Base-by-base conservation (phyloP, 2,888 invertebrate genomes). In the Xanthorhoe spadicearia region DNA sequence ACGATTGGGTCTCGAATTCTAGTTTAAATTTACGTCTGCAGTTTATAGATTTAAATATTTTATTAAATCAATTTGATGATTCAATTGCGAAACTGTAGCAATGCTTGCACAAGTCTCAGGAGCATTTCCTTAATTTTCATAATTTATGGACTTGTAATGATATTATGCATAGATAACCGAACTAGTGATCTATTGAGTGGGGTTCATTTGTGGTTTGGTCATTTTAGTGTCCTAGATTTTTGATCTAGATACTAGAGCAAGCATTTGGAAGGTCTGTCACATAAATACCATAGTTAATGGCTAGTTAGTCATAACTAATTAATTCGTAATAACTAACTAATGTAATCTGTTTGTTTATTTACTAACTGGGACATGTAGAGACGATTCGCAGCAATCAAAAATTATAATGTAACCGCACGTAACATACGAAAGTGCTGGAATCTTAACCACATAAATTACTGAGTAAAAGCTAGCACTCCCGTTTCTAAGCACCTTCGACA, bases 391-490 rank as follows among this genome's bases (percentile, higher is more conserved):
- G 57, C 62, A 71, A 76, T 72, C 63, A 63, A 49, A 63, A 49
- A 64, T 61, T 46, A 71, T 76, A 81, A 75, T 73, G 73, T 71
- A 76, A 82, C 80, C 78, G 74, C 80, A 82, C 75, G 77, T 82
- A 82, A 70, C 64, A 82, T 76, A 77, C 80, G 81, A 83, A 82
- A 83, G 83, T 77, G 80, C 71, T 76, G 82, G 83, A 81, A 80
- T 83, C 75, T 82, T 75, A 86, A 89, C 84, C 83, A 85, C 86
- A 88, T 84, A 85, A 82, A 87, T 86, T 85, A 84, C 70, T 56
- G 77, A 90, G 92, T 92, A 92, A 93, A 92, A 93, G 92, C 83
- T 83, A 82, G 82, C 82, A 83, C 81, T 91, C 88, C 88, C 84
- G 83, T 88, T 82, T 83, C 81, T 77, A 79, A 82, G 83, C 80